Evolutionary conservation across 2,113 vertebrate species (phyloP), one percentile per base, ranked within the genome.

Genomic region (Oceanodroma tethys): DNA sequence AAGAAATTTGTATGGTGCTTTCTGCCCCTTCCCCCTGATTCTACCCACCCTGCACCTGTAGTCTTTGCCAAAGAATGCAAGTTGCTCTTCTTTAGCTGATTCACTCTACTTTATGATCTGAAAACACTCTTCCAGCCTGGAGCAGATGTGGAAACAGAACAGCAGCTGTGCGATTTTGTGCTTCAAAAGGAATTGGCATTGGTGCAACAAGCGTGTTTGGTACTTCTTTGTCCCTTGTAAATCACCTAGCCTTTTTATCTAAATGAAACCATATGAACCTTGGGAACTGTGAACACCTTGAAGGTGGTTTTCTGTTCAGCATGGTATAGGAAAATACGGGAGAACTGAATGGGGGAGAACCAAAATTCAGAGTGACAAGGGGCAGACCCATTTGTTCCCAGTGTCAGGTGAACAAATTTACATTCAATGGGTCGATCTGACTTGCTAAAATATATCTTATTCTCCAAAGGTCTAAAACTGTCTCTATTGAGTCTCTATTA

Each of bases 101-200:
- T 91, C 66, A 50, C 45, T 91, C 73, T 79, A 50, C 60, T 86
- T 94, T 88, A 52, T 86, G 47, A 90, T 68, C 72, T 73, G 66
- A 90, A 95, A 96, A 86, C 40, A 48, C 32, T 34, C 62, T 76
- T 63, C 42, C 65, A 89, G 55, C 29, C 68, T 76, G 75, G 63
- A 95, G 84, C 81, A 96, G 94, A 92, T 90, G 81, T 72, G 40
- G 73, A 91, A 96, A 92, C 55, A 75, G 45, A 92, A 81, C 22
- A 89, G 38, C 73, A 95, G 56, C 65, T 93, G 91, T 90, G 66
- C 43, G 52, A 89, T 89, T 94, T 95, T 74, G 56, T 78, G 70
- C 80, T 93, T 93, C 59, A 68, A 84, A 94, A 85, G 65, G 22
- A 95, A 76, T 78, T 93, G 81, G 50, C 68, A 67, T 68, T 78